Base-by-base conservation (phyloP, 2,797 vertebrate genomes). In the Tenualosa ilisha region DNA sequence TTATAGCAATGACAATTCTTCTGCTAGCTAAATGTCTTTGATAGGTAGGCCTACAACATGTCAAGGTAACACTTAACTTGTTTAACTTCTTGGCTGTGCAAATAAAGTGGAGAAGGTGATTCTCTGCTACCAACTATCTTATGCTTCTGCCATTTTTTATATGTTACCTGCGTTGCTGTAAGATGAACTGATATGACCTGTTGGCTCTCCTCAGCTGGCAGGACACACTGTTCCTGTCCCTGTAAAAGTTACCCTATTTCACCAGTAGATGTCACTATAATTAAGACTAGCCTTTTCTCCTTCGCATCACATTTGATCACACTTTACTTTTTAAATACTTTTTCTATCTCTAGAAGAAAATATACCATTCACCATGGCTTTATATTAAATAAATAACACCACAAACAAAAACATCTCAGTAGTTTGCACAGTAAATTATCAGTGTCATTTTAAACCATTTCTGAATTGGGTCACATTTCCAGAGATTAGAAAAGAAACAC, bases 191-290 rank as follows among this genome's bases (percentile, higher is more conserved):
- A 40, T 75, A 75, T 75, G 68, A 75, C 31, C 68, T 75, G 31
- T 15, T 37, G 17, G 31, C 31, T 75, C 68, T 15, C 15, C 31
- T 40, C 37, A 37, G 31, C 68, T 43, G 68, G 68, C 68, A 75
- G 68, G 15, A 75, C 68, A 75, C 12, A 40, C 68, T 75, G 37
- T 75, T 75, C 13, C 26, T 72, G 31, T 72, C 3, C 31, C 31
- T 75, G 15, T 22, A 22, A 79, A 22, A 22, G 37, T 79, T 43
- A 22, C 72, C 15, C 7, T 37, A 79, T 79, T 15, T 22, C 8
- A 79, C 72, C 72, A 79, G 72, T 79, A 46, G 72, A 20, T 46
- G 72, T 79, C 72, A 79, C 37, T 46, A 79, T 7, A 79, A 40
- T 46, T 17, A 7, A 17, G 13, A 2, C 22, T 8, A 2, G 37